Evolutionary conservation across 2,113 vertebrate species (phyloP), one percentile per base, ranked within the genome.

Genomic region (Rhabdomys dilectus): DNA sequence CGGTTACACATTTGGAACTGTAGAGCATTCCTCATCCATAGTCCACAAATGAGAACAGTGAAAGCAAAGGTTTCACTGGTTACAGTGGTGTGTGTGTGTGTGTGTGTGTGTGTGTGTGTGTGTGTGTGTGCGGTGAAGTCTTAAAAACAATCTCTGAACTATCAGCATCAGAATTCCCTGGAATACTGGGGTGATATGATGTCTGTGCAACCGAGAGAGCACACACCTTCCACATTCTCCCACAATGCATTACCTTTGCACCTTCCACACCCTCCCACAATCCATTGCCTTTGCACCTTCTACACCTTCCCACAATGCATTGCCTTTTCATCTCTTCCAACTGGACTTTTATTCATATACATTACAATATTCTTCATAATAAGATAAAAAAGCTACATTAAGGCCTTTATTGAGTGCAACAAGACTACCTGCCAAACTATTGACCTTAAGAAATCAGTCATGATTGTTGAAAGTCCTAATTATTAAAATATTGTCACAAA

Each of bases 151-250:
- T 53, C 8, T 34, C 36, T 90, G 5, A 84, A 73, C 7, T 84
- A 19, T 45, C 17, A 1, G 3, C 1, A 31, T 76, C 10, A 34
- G 34, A 64, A 48, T 53, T 51, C 29, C 12, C 45, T 19, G 45
- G 22, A 42, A 2, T 3, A n/a, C 0, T 39, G 11, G 36, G 60
- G 13, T 84, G 3, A 53, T 4, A 0, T 17, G 16, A 60, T 1
- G 9, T 39, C 34, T 31, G 7, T 15, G 34, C 0, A 24, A 0
- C 0, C 3, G 2, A 24, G 39, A 73, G 2, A 15, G 4, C 1
- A 36, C 53, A 36, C 13, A 62, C 31, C 1, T 2, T 81, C 10
- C 42, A 10, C 3, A 12, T 6, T 42, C 78, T 29, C 12, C 51
- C 2, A 34, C 45, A 45, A 45, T 45, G 45, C 45, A 45, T 45